Conservation (phyloP, 2,888 invertebrate species). For the Alloplasta piceator region DNA sequence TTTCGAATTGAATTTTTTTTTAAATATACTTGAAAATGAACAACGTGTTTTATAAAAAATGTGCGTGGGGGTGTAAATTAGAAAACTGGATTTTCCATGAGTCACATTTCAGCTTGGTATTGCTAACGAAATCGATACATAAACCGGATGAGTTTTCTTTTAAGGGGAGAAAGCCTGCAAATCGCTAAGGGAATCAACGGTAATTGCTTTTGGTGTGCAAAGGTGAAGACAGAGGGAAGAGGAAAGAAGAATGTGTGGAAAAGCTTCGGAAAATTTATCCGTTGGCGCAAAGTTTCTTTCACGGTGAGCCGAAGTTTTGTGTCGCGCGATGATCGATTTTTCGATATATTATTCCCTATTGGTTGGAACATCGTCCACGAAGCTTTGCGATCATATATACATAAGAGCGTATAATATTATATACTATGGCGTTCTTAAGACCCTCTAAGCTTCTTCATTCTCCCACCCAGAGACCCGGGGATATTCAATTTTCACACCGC, state of each 20-base stretch:
- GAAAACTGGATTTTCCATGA: too few relatives aligned
- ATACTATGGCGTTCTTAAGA: constrained; percentile 55
- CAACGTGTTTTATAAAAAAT: too few relatives aligned
- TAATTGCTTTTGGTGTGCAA: too few relatives aligned
- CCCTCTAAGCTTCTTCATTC: constrained; percentile 61
- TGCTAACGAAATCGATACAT: too few relatives aligned
- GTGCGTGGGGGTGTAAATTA: too few relatives aligned
- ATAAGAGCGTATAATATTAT: constrained; percentile 42
- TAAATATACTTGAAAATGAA: too few relatives aligned
- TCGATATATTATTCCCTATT: constrained; percentile 10
- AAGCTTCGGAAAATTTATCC: constrained; percentile 42
- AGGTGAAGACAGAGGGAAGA: background rate
- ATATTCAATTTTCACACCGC: constrained; percentile 64
- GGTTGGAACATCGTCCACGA: constrained; percentile 14
- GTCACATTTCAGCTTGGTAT: too few relatives aligned
- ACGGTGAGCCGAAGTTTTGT: constrained; percentile 14
- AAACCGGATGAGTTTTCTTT: too few relatives aligned
- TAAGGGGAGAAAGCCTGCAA: too few relatives aligned
- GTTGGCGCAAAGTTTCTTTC: constrained; percentile 20
- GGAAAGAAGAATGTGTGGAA: background rate
- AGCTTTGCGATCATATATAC: constrained; percentile 36
- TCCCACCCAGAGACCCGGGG: constrained; percentile 41
- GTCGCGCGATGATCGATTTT: constrained; percentile 51
- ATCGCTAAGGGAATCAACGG: too few relatives aligned
- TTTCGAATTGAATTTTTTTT: too few relatives aligned